Percentiles rank a stretch among this genome's conserved stretches.
phyloP scores from a whole-genome alignment of 2,797 vertebrate genomes.

The Myotis vivesi region DNA sequence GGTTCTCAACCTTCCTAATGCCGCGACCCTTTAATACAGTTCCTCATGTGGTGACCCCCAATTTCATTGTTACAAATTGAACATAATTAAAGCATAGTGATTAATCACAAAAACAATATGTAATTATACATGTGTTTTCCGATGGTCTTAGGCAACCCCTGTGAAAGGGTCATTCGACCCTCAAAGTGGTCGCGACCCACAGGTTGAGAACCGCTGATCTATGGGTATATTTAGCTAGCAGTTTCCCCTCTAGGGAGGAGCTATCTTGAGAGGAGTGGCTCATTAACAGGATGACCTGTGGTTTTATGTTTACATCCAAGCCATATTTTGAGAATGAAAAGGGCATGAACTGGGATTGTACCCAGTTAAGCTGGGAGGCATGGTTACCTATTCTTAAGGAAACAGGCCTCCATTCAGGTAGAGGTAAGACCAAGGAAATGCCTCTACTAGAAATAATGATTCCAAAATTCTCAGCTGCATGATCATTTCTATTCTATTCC shows the following conservation, averaged over 20 bases:
- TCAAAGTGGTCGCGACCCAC: too few relatives aligned
- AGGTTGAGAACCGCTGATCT: too few relatives aligned
- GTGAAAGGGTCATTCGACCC: too few relatives aligned
- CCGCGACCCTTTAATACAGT: too few relatives aligned
- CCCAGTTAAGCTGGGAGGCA: neutral
- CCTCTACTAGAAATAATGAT: neutral
- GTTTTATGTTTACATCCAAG: constrained; percentile 3
- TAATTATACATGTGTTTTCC: too few relatives aligned
- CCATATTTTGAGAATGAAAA: constrained; percentile 29
- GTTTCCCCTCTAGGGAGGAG: neutral
- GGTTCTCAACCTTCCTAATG: too few relatives aligned
- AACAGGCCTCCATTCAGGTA: neutral
- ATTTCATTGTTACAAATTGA: too few relatives aligned
- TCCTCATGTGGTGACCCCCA: too few relatives aligned
- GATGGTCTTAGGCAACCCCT: too few relatives aligned
- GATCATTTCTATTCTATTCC: neutral
- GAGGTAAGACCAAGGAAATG: neutral
- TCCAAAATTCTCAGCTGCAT: neutral
- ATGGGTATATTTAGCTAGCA: neutral
- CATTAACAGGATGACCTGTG: neutral
- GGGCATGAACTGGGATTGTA: neutral
- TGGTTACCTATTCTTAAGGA: neutral
- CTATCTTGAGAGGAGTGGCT: neutral
- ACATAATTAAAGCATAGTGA: too few relatives aligned
- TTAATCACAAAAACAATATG: too few relatives aligned